Evolutionary conservation across 92 coral and sea anemone genomes (phyloP), one percentile per base, ranked within the genome.

Genomic region (Heliopora coerulea): DNA sequence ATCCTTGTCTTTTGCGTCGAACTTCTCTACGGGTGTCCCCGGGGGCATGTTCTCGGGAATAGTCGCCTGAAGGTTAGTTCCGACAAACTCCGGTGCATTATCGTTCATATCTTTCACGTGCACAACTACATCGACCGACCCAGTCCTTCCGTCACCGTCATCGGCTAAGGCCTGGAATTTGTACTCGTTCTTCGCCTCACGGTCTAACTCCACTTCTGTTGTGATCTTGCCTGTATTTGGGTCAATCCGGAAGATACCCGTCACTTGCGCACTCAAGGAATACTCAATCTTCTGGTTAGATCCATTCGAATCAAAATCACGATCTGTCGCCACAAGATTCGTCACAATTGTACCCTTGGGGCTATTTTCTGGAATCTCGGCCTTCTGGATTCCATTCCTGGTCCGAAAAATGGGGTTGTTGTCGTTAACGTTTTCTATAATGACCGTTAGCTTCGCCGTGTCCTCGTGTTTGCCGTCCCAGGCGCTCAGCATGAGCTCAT

Each of bases 381-480:
- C 91, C 58, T 81, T 68, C 69, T 89, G 84, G 0, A 57, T 40
- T n/a, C 75, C 40, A 30, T 81, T 84, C 8, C 34, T 28, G 18
- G 46, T 18, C 28, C 67, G 42, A 70, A 95, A 95, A 59, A 29
- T 75, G 19, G 99, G 99, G 58, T 83, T 80, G 78, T 95, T 90
- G 46, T 95, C 99, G 46, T 95, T 95, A 8, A 81, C 82, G 49
- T 95, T 88, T 30, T 65, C 60, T 12, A 95, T 79, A 32, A 42
- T 62, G 7, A 90, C 74, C 63, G 79, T 74, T 13, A 95, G 90
- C 37, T 79, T 79, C 52, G 96, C 86, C 30, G 62, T 83, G 26
- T 80, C 89, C 28, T 91, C 81, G 84, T 95, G 74, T 65, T 88
- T 88, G n/a, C 99, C 99, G 40, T 95, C 99, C 49, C 75, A 65